Percentiles rank a stretch among this genome's conserved stretches.
Conservation (phyloP, 2,888 invertebrate species). For the Acanthoscelides obtectus region DNA sequence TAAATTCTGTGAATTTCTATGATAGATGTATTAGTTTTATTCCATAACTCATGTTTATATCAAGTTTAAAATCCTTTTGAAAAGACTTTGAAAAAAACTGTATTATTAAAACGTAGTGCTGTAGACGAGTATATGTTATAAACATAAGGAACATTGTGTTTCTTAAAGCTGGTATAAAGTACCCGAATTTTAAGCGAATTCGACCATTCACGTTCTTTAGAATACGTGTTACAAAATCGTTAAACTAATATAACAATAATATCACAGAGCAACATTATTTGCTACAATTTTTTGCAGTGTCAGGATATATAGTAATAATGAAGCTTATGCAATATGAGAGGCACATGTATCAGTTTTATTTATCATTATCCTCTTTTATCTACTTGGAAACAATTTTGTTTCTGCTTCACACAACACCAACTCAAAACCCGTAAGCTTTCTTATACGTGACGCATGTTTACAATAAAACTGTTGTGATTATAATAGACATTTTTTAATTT, state of each 20-base stretch:
- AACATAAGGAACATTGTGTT: not conserved
- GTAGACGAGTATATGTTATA: no score
- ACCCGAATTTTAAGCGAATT: not conserved
- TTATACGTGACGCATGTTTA: not conserved
- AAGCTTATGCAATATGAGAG: not conserved
- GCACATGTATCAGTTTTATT: not conserved
- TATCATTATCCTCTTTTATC: not conserved
- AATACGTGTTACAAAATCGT: not conserved
- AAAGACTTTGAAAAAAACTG: no score
- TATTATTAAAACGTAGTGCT: no score
- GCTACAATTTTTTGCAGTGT: constrained; percentile 8
- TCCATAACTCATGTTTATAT: no score
- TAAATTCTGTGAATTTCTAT: no score
- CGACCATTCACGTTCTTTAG: not conserved
- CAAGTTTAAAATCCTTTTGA: no score
- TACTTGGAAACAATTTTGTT: not conserved
- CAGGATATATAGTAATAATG: not conserved
- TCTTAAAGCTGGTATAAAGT: not conserved
- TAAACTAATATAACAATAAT: constrained; percentile 24
- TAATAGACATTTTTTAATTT: no score
- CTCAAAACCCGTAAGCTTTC: not conserved
- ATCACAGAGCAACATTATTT: constrained; percentile 39
- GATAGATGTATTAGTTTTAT: no score
- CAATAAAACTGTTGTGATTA: no score
- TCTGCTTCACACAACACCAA: not conserved